Evolutionary conservation across 2,797 vertebrate genomes (phyloP).

Genomic region (Sebastes wilsoni): DNA sequence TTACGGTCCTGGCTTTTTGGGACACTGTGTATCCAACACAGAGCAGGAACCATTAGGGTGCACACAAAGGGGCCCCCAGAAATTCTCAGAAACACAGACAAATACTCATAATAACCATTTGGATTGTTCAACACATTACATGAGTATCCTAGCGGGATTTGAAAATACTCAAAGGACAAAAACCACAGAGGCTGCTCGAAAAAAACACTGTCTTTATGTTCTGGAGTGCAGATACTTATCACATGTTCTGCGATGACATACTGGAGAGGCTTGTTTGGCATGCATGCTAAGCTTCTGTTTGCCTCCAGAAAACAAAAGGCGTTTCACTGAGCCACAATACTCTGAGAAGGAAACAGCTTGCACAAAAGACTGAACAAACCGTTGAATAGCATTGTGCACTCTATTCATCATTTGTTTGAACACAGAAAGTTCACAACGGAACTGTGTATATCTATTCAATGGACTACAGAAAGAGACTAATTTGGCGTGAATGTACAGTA

Average conservation of each 20-base stretch:
- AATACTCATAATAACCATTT: conserved; percentile 5
- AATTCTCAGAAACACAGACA: background rate
- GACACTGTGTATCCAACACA: conserved; percentile 14
- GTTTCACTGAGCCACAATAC: conserved; percentile 24
- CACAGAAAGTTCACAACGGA: conserved; percentile 42
- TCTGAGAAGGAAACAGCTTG: conserved; percentile 42
- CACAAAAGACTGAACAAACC: conserved; percentile 37
- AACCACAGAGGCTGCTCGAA: conserved; percentile 1
- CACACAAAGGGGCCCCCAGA: conserved; percentile 11
- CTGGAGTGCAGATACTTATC: conserved; percentile 33
- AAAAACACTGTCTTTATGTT: conserved; percentile 8
- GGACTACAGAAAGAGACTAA: conserved; percentile 17
- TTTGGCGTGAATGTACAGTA: background rate
- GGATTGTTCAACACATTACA: conserved; percentile 9
- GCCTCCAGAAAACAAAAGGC: conserved; percentile 44
- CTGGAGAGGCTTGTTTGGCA: conserved; percentile 36
- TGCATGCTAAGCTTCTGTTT: conserved; percentile 30
- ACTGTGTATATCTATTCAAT: background rate
- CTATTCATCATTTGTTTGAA: conserved; percentile 40
- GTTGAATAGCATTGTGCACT: background rate
- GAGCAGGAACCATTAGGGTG: background rate
- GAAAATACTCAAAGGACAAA: background rate
- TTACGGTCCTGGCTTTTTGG: conserved; percentile 61
- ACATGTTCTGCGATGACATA: conserved; percentile 24
- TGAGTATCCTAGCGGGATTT: background rate